A percentile compares a stretch with the other conserved stretches of the same genome.
Evolutionary conservation across 2,888 invertebrate genomes (phyloP).

Genomic region (Hipparchia semele): DNA sequence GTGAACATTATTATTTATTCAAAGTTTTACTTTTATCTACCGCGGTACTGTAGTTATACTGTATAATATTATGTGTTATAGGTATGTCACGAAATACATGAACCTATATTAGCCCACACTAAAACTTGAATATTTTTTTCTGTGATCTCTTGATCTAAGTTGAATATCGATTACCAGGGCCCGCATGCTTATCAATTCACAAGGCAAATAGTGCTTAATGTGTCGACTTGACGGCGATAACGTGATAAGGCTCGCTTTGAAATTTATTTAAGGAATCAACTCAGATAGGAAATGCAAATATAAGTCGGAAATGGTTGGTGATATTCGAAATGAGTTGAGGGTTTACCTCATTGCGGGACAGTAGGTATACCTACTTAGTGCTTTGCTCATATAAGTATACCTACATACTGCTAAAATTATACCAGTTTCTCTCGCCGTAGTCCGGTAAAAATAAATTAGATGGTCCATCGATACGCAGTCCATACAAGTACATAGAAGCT

Average conservation of each 20-base stretch:
- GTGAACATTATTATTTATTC: too few species aligned
- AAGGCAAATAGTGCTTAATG: constrained; percentile 54
- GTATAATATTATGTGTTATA: too few species aligned
- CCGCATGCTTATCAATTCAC: constrained; percentile 58
- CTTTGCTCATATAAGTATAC: too few species aligned
- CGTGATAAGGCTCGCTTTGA: constrained; percentile 42
- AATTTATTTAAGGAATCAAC: constrained; percentile 45
- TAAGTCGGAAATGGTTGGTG: constrained; percentile 23
- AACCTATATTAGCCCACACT: background rate
- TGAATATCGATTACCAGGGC: constrained; percentile 52
- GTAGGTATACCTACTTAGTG: background rate
- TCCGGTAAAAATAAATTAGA: background rate
- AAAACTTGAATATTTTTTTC: background rate
- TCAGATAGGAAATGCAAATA: constrained; percentile 42
- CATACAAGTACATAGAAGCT: background rate
- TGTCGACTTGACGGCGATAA: constrained; percentile 45
- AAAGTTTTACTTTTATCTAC: too few species aligned
- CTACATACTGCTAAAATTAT: too few species aligned
- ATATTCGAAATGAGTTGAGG: constrained; percentile 20
- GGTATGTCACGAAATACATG: too few species aligned
- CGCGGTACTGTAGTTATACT: too few species aligned
- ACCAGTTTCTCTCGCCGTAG: background rate
- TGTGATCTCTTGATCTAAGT: background rate
- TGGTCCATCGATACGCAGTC: background rate
- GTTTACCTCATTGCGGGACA: background rate